phyloP scores from a whole-genome alignment of 2,113 vertebrate species.

The Grammomys surdaster region DNA sequence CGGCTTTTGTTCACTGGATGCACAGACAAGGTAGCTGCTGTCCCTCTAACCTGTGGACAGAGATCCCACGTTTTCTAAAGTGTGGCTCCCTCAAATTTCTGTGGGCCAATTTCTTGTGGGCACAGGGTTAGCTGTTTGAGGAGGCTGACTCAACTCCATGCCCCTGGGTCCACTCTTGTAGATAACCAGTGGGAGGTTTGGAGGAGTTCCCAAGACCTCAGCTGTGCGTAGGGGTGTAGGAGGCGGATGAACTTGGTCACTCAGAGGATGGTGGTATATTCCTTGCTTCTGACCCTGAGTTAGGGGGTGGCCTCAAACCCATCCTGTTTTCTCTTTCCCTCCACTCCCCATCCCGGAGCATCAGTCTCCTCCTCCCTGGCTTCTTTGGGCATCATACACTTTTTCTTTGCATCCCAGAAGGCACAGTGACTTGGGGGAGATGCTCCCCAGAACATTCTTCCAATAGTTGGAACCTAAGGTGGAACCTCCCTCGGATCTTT shows the following conservation, averaged over 20 bases:
- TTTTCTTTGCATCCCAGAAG: constrained; percentile 4
- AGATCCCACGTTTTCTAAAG: not conserved
- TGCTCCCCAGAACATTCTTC: not conserved
- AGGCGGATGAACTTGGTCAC: not conserved
- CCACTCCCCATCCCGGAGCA: not conserved
- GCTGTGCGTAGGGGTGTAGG: not conserved
- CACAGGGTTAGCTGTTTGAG: not conserved
- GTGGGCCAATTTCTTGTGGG: not conserved
- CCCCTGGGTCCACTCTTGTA: not conserved
- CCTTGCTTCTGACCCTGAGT: not conserved
- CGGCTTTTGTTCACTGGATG: constrained; percentile 58
- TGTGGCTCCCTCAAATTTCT: not conserved
- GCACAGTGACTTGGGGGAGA: constrained; percentile 14
- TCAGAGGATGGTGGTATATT: not conserved
- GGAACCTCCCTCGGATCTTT: not conserved
- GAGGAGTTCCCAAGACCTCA: not conserved
- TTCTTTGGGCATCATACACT: not conserved
- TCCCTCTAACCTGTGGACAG: not conserved
- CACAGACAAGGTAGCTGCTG: not conserved
- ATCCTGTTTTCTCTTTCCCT: constrained; percentile 30
- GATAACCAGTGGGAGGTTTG: not conserved
- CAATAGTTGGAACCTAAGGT: not conserved
- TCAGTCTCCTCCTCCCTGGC: not conserved
- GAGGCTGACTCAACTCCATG: not conserved
- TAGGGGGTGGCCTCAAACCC: not conserved